These are phyloP conservation scores for Hucho hucho DNA, from an alignment of 2,113 vertebrate genomes.

Conservation along the genomic window DNA sequence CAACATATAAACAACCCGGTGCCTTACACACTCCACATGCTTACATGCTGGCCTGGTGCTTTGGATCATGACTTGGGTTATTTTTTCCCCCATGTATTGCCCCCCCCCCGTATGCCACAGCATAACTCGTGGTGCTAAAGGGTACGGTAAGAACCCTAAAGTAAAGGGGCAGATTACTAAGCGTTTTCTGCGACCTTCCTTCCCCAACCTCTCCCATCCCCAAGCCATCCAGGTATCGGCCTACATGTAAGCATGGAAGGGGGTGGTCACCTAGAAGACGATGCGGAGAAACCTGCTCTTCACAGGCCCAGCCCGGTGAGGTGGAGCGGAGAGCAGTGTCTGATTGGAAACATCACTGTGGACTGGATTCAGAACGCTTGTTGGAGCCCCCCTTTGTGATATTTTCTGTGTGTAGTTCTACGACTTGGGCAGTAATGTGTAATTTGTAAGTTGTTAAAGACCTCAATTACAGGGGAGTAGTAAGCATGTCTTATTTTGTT, in stretches of 20 bases:
- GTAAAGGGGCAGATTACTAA: conserved; percentile 30
- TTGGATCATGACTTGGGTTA: conserved; percentile 75
- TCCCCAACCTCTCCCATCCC: conserved; percentile 43
- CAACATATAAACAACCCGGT: conserved; percentile 80
- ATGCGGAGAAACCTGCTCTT: conserved; percentile 62
- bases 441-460: conserved; percentile 65
- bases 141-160: conserved; percentile 46
- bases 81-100: conserved; percentile 35
- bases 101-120: conserved; percentile 60
- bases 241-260: conserved; percentile 78
- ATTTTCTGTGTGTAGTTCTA: conserved; percentile 45
- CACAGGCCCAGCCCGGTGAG: conserved; percentile 45
- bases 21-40: conserved; percentile 82
- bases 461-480: conserved; percentile 67
- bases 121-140: conserved; percentile 66
- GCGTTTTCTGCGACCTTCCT: conserved; percentile 18
- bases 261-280: conserved; percentile 72
- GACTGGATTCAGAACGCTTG: conserved; percentile 37
- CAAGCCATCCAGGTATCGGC: conserved; percentile 75
- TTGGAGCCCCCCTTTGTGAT: conserved; percentile 48
- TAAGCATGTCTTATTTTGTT: conserved; percentile 64
- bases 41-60: conserved; percentile 81
- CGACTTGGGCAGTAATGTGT: conserved; percentile 66
- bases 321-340: conserved; percentile 38
- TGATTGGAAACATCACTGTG: conserved; percentile 46